Conservation (phyloP, 2,888 invertebrate species). For the Willowsia nigromaculata region DNA sequence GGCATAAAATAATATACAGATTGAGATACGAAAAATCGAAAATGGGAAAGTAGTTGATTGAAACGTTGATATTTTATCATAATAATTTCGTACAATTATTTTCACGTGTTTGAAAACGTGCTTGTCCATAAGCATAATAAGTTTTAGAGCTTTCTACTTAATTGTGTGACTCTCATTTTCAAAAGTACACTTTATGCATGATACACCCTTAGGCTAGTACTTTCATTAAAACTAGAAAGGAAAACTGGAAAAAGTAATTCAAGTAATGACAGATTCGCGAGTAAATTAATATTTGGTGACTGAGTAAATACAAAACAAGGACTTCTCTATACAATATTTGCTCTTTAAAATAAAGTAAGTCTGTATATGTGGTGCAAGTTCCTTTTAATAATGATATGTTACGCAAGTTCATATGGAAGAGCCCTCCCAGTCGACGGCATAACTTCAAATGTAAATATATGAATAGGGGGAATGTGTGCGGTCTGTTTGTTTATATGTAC, state of each 20-base stretch:
- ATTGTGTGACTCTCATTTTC: no score
- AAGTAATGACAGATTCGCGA: constrained; percentile 37
- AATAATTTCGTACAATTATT: no score
- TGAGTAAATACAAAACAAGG: not conserved
- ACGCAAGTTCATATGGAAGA: not conserved
- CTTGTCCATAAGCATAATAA: no score
- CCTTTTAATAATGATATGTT: not conserved
- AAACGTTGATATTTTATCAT: no score
- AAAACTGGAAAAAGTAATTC: constrained; percentile 46
- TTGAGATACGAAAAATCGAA: no score
- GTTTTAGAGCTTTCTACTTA: no score
- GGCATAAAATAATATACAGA: no score
- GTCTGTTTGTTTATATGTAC: not conserved
- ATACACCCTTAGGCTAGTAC: not conserved
- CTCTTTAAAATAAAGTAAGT: not conserved
- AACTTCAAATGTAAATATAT: not conserved
- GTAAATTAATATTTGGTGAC: not conserved
- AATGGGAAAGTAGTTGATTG: no score
- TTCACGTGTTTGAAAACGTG: no score
- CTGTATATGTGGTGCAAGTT: not conserved
- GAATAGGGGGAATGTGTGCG: not conserved
- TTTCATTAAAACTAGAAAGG: constrained; percentile 21
- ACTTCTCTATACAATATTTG: not conserved
- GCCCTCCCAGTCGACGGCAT: not conserved
- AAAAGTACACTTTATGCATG: no score